Conservation (phyloP, 2,888 invertebrate genomes). For the Phania funesta region DNA sequence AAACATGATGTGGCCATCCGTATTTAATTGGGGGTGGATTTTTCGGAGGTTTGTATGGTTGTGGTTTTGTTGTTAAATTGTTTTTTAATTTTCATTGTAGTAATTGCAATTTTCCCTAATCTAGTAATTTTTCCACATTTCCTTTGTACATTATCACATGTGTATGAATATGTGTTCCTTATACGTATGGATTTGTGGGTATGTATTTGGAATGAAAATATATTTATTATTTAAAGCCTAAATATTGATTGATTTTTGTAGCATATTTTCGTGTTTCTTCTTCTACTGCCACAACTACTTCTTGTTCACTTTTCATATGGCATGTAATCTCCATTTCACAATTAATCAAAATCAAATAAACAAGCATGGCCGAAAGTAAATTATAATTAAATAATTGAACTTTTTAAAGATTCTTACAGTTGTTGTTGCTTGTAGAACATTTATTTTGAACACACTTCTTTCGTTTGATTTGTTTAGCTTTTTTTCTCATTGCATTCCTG, state of each 20-base stretch:
- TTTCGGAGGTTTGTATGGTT: too few species aligned
- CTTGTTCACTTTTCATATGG: background rate
- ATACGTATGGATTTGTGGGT: background rate
- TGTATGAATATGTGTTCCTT: background rate
- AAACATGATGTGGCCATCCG: too few species aligned
- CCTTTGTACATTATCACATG: background rate
- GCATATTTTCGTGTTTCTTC: background rate
- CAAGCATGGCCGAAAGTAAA: background rate
- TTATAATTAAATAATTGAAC: background rate
- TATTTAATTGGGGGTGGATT: too few species aligned
- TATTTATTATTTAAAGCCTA: constrained; percentile 45
- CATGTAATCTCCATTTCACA: background rate
- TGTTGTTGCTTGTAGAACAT: too few species aligned
- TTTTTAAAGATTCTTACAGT: too few species aligned
- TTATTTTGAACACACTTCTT: background rate
- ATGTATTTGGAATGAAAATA: background rate
- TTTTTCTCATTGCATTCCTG: constrained; percentile 6
- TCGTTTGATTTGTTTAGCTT: background rate
- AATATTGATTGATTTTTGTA: constrained; percentile 64
- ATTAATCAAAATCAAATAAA: background rate
- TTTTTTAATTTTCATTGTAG: too few species aligned
- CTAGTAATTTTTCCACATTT: background rate
- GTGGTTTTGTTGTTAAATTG: too few species aligned
- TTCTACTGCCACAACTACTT: background rate
- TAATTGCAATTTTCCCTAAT: too few species aligned